A percentile compares a stretch with the other conserved stretches of the same genome.
Evolutionary conservation across 2,113 vertebrate species (phyloP).

Genomic region (Trichechus manatus): DNA sequence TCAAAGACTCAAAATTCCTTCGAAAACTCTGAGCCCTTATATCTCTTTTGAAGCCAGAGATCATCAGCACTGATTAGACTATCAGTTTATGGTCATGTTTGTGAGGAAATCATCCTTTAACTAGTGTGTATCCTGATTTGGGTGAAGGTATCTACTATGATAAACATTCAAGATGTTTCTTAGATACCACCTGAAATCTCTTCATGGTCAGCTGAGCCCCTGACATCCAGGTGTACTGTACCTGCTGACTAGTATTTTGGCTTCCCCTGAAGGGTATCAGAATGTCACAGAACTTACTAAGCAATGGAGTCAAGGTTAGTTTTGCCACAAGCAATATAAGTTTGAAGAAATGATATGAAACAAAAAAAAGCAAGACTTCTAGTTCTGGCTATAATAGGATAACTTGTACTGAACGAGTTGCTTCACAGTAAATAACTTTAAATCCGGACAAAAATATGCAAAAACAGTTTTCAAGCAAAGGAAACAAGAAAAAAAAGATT

Average conservation of each 20-base stretch:
- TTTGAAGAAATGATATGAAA: background rate
- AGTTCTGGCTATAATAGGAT: background rate
- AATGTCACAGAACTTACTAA: background rate
- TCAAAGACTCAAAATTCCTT: background rate
- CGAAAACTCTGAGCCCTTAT: background rate
- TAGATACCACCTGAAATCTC: background rate
- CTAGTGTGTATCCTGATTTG: background rate
- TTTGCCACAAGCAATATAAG: background rate
- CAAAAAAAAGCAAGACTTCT: background rate
- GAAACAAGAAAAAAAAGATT: background rate
- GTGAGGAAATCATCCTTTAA: background rate
- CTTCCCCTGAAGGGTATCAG: conserved; percentile 54
- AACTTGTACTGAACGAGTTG: background rate
- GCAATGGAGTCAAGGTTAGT: background rate
- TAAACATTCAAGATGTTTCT: background rate
- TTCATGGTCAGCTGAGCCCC: background rate
- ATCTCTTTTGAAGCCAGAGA: background rate
- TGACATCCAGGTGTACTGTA: background rate
- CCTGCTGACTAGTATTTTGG: conserved; percentile 44
- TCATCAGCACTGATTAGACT: background rate
- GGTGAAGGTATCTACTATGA: no score
- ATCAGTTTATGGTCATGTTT: background rate
- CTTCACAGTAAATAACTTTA: background rate
- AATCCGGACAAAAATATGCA: background rate
- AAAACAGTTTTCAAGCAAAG: background rate